Conservation (phyloP, 2,888 invertebrate genomes). For the Physocephala rufipes region DNA sequence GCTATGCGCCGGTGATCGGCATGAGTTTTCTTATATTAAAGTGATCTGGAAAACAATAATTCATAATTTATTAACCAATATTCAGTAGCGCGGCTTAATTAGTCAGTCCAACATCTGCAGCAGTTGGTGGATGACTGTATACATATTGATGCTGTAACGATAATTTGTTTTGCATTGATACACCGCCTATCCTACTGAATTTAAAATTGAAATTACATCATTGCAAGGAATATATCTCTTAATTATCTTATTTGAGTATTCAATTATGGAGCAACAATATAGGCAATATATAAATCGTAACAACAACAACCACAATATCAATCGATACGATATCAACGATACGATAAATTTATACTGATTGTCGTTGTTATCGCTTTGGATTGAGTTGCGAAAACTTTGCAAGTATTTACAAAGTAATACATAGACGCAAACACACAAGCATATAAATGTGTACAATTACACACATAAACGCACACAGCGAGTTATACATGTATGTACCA, state of each 20-base stretch:
- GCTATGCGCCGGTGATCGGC: no score
- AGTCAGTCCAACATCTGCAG: slow-evolving; percentile 41
- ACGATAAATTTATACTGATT: background rate
- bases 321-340: background rate
- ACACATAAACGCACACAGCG: slow-evolving; percentile 14
- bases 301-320: slow-evolving; percentile 6
- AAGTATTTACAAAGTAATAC: slow-evolving; percentile 24
- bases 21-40: no score
- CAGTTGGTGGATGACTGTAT: background rate
- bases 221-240: slow-evolving; percentile 31
- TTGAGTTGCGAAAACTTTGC: slow-evolving; percentile 35
- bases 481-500: background rate
- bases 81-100: slow-evolving; percentile 22
- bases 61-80: slow-evolving; percentile 40
- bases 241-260: slow-evolving; percentile 37
- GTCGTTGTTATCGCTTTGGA: slow-evolving; percentile 13
- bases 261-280: slow-evolving; percentile 23
- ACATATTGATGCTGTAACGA: background rate
- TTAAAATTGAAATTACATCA: slow-evolving; percentile 25
- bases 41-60: slow-evolving; percentile 37
- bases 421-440: slow-evolving; percentile 5
- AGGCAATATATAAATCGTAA: background rate
- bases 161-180: no score
- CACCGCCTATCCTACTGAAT: no score
- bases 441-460: background rate